A percentile compares a stretch with the other conserved stretches of the same genome.
These are phyloP conservation scores for Mormyrops boulengeri DNA, from an alignment of 2,797 vertebrate genomes.

Conservation along the genomic window DNA sequence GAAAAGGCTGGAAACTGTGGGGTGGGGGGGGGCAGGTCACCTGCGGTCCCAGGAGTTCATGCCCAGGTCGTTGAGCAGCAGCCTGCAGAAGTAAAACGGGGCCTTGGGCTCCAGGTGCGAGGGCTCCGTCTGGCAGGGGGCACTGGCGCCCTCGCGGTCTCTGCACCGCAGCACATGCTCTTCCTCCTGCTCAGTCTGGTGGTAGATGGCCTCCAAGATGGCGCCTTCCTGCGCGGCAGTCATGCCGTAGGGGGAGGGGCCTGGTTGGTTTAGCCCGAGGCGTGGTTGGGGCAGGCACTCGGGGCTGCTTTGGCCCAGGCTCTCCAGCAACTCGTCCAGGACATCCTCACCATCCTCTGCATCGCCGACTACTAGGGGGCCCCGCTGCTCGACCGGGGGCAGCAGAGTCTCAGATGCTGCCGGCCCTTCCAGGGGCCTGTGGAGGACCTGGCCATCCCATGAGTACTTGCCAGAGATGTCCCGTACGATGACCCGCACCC, in stretches of 20 bases:
- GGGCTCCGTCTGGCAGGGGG: slow-evolving; percentile 69
- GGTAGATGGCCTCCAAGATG: slow-evolving; percentile 72
- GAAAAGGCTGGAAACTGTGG: not conserved
- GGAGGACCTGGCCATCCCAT: slow-evolving; percentile 85
- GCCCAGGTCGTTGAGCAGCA: slow-evolving; percentile 86
- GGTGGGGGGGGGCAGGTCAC: slow-evolving; percentile 50
- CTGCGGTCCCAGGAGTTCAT: slow-evolving; percentile 99
- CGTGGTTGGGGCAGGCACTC: slow-evolving; percentile 83
- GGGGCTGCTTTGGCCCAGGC: slow-evolving; percentile 78
- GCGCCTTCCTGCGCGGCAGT: slow-evolving; percentile 72
- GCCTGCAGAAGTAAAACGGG: slow-evolving; percentile 89
- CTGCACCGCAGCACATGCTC: slow-evolving; percentile 65
- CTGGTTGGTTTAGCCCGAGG: slow-evolving; percentile 78
- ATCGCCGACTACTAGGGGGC: slow-evolving; percentile 24
- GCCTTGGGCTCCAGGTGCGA: slow-evolving; percentile 72
- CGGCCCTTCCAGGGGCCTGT: slow-evolving; percentile 63
- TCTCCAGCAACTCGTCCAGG: slow-evolving; percentile 80
- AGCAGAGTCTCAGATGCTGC: slow-evolving; percentile 9
- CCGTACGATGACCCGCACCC: slow-evolving; percentile 85
- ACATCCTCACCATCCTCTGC: slow-evolving; percentile 71
- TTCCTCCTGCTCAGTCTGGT: slow-evolving; percentile 73
- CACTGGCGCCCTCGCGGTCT: slow-evolving; percentile 57
- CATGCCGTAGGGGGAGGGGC: slow-evolving; percentile 78
- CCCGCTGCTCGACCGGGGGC: slow-evolving; percentile 27
- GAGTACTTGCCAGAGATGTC: slow-evolving; percentile 98